Evolutionary conservation across 2,888 invertebrate species (phyloP).

Genomic region (Diogma glabrata): DNA sequence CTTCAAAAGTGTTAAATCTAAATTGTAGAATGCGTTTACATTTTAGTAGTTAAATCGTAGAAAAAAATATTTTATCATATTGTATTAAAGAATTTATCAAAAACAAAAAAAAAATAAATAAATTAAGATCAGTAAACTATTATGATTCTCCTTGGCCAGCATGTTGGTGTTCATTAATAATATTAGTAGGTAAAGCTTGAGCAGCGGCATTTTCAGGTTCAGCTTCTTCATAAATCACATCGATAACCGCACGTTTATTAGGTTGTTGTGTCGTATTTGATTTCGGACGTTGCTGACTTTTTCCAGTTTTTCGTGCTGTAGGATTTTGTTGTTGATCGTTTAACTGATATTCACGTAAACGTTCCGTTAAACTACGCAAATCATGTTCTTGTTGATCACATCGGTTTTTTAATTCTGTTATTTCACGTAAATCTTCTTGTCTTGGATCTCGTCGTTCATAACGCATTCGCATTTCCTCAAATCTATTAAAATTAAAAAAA

Average conservation of each 20-base stretch:
- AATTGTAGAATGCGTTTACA: too few relatives aligned
- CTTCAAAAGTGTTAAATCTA: too few relatives aligned
- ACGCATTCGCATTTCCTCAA: slow-evolving; percentile 45
- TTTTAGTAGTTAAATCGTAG: too few relatives aligned
- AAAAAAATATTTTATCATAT: too few relatives aligned
- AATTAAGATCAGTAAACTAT: too few relatives aligned
- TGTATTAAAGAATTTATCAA: too few relatives aligned
- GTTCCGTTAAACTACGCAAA: slow-evolving; percentile 43
- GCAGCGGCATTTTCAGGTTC: slow-evolving; percentile 12
- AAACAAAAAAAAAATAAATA: too few relatives aligned
- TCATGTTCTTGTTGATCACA: slow-evolving; percentile 47
- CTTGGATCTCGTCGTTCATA: slow-evolving; percentile 45
- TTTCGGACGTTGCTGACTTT: slow-evolving; percentile 9
- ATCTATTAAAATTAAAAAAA: slow-evolving; percentile 28
- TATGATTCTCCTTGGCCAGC: too few relatives aligned
- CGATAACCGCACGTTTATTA: slow-evolving; percentile 25
- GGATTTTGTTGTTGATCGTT: slow-evolving; percentile 24
- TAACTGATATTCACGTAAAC: slow-evolving; percentile 43
- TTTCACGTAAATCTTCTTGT: slow-evolving; percentile 43
- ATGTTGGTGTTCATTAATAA: too few relatives aligned
- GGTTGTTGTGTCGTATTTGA: slow-evolving; percentile 22
- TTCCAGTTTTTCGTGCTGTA: slow-evolving; percentile 9
- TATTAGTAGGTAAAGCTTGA: not conserved
- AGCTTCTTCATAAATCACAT: slow-evolving; percentile 37
- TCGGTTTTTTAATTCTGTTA: slow-evolving; percentile 42